These are phyloP conservation scores for Acanthurus leucopareius DNA, from an alignment of 2,797 vertebrate species.

Conservation along the genomic window DNA sequence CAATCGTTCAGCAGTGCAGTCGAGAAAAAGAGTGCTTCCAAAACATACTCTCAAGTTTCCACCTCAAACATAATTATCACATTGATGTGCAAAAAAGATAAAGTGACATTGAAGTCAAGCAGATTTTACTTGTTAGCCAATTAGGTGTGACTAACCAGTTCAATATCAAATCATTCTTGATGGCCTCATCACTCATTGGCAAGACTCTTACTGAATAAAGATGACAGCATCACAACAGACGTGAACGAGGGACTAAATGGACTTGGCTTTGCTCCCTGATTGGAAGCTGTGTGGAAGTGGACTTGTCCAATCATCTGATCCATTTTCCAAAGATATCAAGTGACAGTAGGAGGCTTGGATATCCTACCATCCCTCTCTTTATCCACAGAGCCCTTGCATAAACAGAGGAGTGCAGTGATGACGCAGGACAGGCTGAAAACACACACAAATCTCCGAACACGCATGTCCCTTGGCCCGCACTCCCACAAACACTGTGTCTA, in stretches of 20 bases:
- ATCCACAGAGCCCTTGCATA: constrained; percentile 62
- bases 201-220: constrained; percentile 19
- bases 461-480: constrained; percentile 18
- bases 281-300: constrained; percentile 23
- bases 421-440: constrained; percentile 63
- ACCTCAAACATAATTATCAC: constrained; percentile 18
- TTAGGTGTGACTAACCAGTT: constrained; percentile 28
- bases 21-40: constrained; percentile 1
- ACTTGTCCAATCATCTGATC: constrained; percentile 57
- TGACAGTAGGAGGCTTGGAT: constrained; percentile 61
- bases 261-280: constrained; percentile 20
- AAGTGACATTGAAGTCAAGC: constrained; percentile 10
- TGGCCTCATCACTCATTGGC: constrained; percentile 18
- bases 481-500: constrained; percentile 50
- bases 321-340: constrained; percentile 64
- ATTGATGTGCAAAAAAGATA: constrained; percentile 16
- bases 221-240: constrained; percentile 29
- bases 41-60: constrained; percentile 30
- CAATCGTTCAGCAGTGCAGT: background rate
- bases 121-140: constrained; percentile 25
- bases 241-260: constrained; percentile 26
- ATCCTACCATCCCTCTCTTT: constrained; percentile 47
- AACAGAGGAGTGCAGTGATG: constrained; percentile 66
- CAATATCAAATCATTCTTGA: constrained; percentile 25
- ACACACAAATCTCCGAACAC: constrained; percentile 39